Base-by-base conservation (phyloP, 2,888 invertebrate species). In the Drosophila gaucha region DNA sequence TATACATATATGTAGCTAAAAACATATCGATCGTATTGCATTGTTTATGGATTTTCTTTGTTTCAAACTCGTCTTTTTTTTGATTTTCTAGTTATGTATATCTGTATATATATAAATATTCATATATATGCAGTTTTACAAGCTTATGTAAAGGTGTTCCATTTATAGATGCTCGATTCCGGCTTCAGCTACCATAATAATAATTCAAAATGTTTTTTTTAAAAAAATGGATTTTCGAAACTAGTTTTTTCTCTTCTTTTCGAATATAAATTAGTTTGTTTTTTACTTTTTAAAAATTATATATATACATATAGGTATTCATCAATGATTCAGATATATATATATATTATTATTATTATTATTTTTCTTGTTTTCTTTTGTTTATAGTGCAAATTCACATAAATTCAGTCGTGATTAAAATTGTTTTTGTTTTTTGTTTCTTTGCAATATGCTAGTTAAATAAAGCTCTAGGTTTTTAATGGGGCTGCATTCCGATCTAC, bases 321-420 rank as follows among this genome's bases (percentile, higher is more conserved):
- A 46, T 60, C 51, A 51, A 74, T 84, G 59, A 60, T 71, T 57
- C 54, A 59, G 59, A 68, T 64, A 33, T 59, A 47, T 71, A 70
- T 26, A 39, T 41, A 31, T n/a, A 57, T 60, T 70, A 43, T 56
- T 47, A 41, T 60, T 39, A 49, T 31, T 30, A 24, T 38, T 36
- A 22, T 39, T 22, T 49, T 72, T 52, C 30, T 41, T 35, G 18
- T 30, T 41, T 56, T 39, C 3, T 26, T 57, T 41, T 51, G 28
- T 44, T 67, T 82, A 68, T 67, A 74, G 83, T 86, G 86, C 82
- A 75, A 71, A 60, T 67, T 88, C 78, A 79, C 88, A 88, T 68
- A 79, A 84, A 86, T 84, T 84, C 83, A 84, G 83, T 84, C 83
- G 88, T 88, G 86, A 84, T 88, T 79, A 58, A 74, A 78, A 78